Base-by-base conservation (phyloP, 2,113 vertebrate genomes). In the Nesoenas mayeri region DNA sequence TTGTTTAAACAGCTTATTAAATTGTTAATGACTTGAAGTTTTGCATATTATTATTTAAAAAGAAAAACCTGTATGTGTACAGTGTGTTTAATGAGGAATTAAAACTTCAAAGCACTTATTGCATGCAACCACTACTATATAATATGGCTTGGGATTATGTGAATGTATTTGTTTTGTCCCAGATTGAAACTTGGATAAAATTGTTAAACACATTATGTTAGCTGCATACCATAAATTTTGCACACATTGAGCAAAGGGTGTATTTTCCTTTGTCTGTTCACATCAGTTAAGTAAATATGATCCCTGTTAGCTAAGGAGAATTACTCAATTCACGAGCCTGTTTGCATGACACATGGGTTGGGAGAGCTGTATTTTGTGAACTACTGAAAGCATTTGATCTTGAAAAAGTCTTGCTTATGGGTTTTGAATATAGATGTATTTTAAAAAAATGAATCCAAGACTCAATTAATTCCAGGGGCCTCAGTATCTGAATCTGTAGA, bases 111-210 rank as follows among this genome's bases (percentile, higher is more conserved):
- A 93, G 93, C 90, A 90, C 93, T 97, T 94, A 91, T 79, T 90
- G 88, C 67, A 91, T 80, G 85, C 73, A 96, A 94, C 93, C 79
- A 57, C 83, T 95, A 47, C 18, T 47, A 47, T 47, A 67, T 95
- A 96, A 91, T 92, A 93, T 87, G 95, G 75, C 54, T 77, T 58
- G 89, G 85, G 88, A 98, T 97, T 98, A 97, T 96, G 83, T 75
- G 77, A 96, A 92, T 86, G 61, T 97, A 96, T 97, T 98, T 98
- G 94, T 96, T 98, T 98, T 97, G 96, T 96, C 89, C 85, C 94
- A 87, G 90, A 95, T 84, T 97, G 95, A 97, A 97, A 96, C 72
- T 95, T 88, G 90, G 88, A 92, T 95, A 87, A 98, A 97, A 97
- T 82, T 91, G 73, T 93, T 94, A 95, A 96, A 91, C 62, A 88